phyloP scores from a whole-genome alignment of 2,888 invertebrate species.

The Drosophila picticornis region DNA sequence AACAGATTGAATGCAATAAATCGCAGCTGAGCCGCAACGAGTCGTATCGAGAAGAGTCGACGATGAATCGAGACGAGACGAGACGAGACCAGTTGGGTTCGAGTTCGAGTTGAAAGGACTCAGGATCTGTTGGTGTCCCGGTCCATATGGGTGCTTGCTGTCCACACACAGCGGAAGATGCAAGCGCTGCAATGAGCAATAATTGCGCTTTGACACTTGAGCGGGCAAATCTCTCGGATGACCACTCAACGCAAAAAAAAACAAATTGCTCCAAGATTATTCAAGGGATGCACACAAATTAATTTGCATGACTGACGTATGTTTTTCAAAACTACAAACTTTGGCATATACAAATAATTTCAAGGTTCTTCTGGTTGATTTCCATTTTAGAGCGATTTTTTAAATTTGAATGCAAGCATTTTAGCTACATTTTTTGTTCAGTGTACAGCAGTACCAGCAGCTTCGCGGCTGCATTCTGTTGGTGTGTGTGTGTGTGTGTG shows the following conservation, averaged over 20 bases:
- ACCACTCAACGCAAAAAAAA: background rate
- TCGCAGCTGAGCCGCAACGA: slow-evolving; percentile 53
- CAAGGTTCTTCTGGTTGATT: background rate
- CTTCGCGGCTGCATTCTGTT: background rate
- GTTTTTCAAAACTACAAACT: background rate
- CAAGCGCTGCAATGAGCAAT: slow-evolving; percentile 58
- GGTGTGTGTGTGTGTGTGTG: background rate
- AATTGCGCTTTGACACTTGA: slow-evolving; percentile 71
- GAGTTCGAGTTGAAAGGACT: slow-evolving; percentile 16
- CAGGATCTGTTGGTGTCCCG: slow-evolving; percentile 20
- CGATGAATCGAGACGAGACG: slow-evolving; percentile 10
- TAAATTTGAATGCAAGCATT: background rate
- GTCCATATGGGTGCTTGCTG: slow-evolving; percentile 8
- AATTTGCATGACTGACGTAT: background rate
- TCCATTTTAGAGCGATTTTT: background rate
- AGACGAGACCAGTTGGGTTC: background rate
- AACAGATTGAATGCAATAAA: slow-evolving; percentile 69
- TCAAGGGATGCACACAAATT: background rate
- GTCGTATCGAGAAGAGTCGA: slow-evolving; percentile 18
- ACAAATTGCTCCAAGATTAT: background rate
- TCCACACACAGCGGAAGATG: slow-evolving; percentile 19
- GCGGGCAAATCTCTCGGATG: slow-evolving; percentile 32
- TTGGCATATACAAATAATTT: background rate
- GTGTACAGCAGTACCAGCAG: slow-evolving; percentile 5
- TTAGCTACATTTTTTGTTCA: background rate